Evolutionary conservation across 2,888 invertebrate genomes (phyloP).

Genomic region (Alviniconcha strummeri): DNA sequence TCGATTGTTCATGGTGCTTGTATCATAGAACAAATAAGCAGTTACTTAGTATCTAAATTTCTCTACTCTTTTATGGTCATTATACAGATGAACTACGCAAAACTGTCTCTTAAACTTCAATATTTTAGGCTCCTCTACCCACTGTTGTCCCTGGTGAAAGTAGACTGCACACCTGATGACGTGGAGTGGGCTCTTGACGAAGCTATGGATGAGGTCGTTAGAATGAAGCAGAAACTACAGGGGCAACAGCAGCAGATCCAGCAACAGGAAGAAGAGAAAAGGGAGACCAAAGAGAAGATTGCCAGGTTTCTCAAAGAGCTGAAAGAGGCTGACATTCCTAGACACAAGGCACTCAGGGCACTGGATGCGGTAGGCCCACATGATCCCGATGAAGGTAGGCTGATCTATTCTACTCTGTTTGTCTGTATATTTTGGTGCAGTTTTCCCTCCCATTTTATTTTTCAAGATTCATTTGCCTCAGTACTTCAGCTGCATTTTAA

Average conservation of each 20-base stretch:
- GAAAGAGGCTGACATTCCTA: constrained; percentile 44
- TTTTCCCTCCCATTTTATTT: too few species aligned
- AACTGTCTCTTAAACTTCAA: too few species aligned
- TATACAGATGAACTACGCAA: too few species aligned
- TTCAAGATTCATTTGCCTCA: too few species aligned
- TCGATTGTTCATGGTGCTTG: too few species aligned
- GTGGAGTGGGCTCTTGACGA: constrained; percentile 45
- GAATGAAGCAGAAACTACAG: constrained; percentile 14
- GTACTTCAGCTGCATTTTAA: too few species aligned
- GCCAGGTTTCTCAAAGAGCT: constrained; percentile 46
- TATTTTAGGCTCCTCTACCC: constrained; percentile 44
- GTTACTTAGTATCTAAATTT: too few species aligned
- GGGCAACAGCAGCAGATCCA: background rate
- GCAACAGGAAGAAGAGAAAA: background rate
- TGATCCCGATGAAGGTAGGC: constrained; percentile 44
- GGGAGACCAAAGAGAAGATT: background rate
- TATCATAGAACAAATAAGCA: too few species aligned
- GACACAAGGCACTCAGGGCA: constrained; percentile 44
- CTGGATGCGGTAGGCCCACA: constrained; percentile 37
- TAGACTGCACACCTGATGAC: constrained; percentile 46
- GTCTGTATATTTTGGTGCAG: too few species aligned
- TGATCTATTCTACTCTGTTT: background rate
- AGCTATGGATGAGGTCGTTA: constrained; percentile 37
- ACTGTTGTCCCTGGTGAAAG: constrained; percentile 49
- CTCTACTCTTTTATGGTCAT: too few species aligned